Conservation (phyloP, 2,113 vertebrate genomes). For the Elephantulus edwardii region DNA sequence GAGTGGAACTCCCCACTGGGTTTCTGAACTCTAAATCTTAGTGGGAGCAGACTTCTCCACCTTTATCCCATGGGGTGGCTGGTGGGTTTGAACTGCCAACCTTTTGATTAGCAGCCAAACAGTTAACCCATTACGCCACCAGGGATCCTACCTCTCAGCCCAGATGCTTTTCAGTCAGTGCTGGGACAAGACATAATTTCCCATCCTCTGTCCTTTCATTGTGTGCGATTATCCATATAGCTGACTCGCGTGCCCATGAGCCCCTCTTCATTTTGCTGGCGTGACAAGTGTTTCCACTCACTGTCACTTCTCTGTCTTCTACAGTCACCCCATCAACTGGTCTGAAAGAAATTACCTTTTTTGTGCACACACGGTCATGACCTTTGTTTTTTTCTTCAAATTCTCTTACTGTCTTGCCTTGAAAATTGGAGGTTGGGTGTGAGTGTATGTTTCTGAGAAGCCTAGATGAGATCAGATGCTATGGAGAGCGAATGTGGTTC, state of each 20-base stretch:
- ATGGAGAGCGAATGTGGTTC: neutral
- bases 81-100: too few relatives aligned
- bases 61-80: too few relatives aligned
- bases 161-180: neutral
- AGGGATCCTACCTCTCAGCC: neutral
- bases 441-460: neutral
- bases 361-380: neutral
- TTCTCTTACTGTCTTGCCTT: neutral
- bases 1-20: too few relatives aligned
- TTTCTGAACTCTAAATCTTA: too few relatives aligned
- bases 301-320: neutral
- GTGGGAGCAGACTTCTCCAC: too few relatives aligned
- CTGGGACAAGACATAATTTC: neutral
- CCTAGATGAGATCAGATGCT: neutral
- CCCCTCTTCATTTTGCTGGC: neutral
- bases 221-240: neutral
- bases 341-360: neutral
- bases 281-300: neutral
- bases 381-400: neutral
- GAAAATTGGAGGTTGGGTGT: neutral
- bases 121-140: too few relatives aligned
- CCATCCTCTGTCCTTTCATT: too few relatives aligned
- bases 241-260: neutral
- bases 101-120: too few relatives aligned
- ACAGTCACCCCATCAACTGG: neutral